Evolutionary conservation across 1,140 invertebrate species (phyloP), one percentile per base, ranked within the genome.

Genomic region (Papilio aristodemus): DNA sequence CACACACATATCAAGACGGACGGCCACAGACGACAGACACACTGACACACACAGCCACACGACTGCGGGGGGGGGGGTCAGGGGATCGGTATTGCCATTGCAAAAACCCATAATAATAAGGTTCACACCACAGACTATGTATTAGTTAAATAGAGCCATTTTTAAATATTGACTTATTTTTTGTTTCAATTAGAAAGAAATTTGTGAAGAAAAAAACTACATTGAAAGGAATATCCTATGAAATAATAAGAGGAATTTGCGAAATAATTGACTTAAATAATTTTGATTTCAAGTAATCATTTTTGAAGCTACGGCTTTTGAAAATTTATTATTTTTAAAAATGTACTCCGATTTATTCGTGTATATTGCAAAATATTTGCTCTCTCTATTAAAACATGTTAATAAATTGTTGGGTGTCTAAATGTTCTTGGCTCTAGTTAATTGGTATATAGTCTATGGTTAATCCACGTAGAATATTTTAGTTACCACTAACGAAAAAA

Each of bases 1-100:
- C 81, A 79, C 80, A 89, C 88, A 90, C 88, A 90, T 89, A 90
- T 90, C 88, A 90, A 89, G 88, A 87, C 77, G 87, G 86, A 87
- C 70, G 77, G 79, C 77, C 74, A 77, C 78, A 39, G 38, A 39
- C 38, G 38, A 39, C 27, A 86, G 38, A 39, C 27, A 86, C 85
- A 86, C 80, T 75, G 74, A 89, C 83, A 90, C 83, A 89, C 86
- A 89, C 86, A 84, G 81, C 69, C 79, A 86, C 85, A 85, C 73
- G 71, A 82, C 80, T 79, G 81, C 83, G 76, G 81, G 72, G 76
- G 79, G 76, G 75, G 72, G 69, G 70, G 74, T n/a, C n/a, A 75
- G 76, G 74, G 68, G 70, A 64, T 41, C 43, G 68, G 82, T 76
- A 76, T 81, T 85, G 81, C 84, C 86, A 83, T 83, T 82, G 77